Conservation (phyloP, 2,888 invertebrate genomes). For the Heteropelma amictum region DNA sequence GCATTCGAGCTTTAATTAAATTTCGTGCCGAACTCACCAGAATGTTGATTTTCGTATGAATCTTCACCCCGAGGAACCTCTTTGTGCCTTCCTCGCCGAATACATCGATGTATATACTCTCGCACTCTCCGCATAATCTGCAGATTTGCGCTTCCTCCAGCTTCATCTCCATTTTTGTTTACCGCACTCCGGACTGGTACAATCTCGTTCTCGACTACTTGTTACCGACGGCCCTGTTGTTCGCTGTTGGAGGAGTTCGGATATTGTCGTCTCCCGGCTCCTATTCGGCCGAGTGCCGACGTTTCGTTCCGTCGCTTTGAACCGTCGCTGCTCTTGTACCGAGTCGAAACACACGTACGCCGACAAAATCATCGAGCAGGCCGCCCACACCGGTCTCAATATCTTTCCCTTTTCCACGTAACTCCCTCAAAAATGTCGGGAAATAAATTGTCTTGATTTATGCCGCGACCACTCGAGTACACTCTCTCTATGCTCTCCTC, state of each 20-base stretch:
- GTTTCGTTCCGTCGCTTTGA: background rate
- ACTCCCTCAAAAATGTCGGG: background rate
- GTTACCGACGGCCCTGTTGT: no score
- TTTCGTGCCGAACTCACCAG: constrained; percentile 67
- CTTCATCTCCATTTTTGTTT: constrained; percentile 72
- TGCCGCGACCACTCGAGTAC: background rate
- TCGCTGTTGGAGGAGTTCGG: no score
- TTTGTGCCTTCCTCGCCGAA: constrained; percentile 74
- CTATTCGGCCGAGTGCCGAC: background rate
- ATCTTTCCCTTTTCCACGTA: constrained; percentile 1
- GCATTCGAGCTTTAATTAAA: background rate
- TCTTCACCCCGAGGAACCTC: constrained; percentile 72
- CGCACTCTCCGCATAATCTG: constrained; percentile 73
- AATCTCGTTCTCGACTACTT: constrained; percentile 48
- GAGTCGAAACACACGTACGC: constrained; percentile 21
- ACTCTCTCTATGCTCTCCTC: constrained; percentile 7
- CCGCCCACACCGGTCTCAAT: constrained; percentile 40
- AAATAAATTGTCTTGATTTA: background rate
- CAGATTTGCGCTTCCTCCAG: constrained; percentile 71
- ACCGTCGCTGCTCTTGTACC: background rate
- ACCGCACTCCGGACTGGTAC: constrained; percentile 49
- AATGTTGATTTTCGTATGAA: constrained; percentile 74
- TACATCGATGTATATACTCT: constrained; percentile 73
- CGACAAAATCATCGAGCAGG: constrained; percentile 47
- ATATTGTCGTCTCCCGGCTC: background rate